Conservation (phyloP, 2,113 vertebrate genomes). For the Rallus limicola region DNA sequence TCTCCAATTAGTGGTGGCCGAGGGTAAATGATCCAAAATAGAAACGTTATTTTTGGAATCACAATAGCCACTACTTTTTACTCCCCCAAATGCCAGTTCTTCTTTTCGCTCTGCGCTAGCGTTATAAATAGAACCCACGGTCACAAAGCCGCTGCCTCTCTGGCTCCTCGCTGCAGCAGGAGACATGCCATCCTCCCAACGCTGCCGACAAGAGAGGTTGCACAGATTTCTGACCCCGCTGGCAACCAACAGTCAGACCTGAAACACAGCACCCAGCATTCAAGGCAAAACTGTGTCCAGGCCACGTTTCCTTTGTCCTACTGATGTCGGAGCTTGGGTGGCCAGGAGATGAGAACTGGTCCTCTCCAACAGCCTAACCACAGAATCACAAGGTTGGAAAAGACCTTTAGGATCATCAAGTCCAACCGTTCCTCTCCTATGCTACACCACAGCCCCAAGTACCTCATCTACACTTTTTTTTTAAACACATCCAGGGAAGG, state of each 20-base stretch:
- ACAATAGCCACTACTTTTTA: neutral
- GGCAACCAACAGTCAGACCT: neutral
- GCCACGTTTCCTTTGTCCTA: neutral
- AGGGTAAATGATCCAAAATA: conserved; percentile 17
- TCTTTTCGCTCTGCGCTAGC: neutral
- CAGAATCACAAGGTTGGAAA: too few species aligned
- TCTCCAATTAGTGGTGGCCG: conserved; percentile 25
- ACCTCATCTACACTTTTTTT: too few species aligned
- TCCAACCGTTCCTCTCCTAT: too few species aligned
- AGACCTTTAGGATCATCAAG: too few species aligned
- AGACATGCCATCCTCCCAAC: accelerated
- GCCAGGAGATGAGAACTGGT: neutral
- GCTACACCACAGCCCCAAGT: too few species aligned
- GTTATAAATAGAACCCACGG: conserved; percentile 34
- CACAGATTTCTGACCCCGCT: neutral
- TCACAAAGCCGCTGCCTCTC: neutral
- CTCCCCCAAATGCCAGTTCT: neutral
- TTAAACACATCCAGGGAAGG: too few species aligned
- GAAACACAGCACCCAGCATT: neutral
- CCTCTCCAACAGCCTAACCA: neutral
- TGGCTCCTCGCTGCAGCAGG: neutral
- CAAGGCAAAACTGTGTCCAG: neutral
- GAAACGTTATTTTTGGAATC: conserved; percentile 40
- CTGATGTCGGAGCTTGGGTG: accelerated
- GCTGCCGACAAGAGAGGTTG: accelerated